Percentiles rank a stretch among this genome's conserved stretches.
phyloP scores from a whole-genome alignment of 2,888 invertebrate genomes.

The Microplitis manilae region DNA sequence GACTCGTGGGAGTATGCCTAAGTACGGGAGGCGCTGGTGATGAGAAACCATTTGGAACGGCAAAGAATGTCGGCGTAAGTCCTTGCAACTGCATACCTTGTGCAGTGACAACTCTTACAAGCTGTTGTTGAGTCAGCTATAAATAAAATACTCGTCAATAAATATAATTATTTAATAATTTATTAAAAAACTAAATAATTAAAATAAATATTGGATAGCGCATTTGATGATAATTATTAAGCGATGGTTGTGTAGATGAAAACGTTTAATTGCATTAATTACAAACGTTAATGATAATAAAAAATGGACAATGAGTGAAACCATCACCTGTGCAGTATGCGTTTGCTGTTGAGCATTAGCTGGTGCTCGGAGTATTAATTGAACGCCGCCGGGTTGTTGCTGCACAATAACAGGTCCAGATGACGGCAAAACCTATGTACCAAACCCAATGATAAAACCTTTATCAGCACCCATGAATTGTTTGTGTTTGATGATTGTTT shows the following conservation, averaged over 20 bases:
- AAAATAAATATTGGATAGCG: conserved; percentile 2
- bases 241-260: conserved; percentile 5
- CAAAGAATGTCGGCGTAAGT: conserved; percentile 68
- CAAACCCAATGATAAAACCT: conserved; percentile 65
- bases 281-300: conserved; percentile 40
- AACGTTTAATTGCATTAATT: background rate
- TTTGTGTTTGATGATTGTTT: conserved; percentile 18
- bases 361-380: conserved; percentile 80
- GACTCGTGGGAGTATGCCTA: conserved; percentile 44
- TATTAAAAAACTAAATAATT: conserved; percentile 11
- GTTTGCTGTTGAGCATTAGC: conserved; percentile 72
- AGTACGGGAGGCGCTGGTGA: conserved; percentile 61
- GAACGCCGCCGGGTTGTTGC: conserved; percentile 80
- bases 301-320: conserved; percentile 62
- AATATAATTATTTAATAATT: background rate
- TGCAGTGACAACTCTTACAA: conserved; percentile 77
- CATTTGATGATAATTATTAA: conserved; percentile 12
- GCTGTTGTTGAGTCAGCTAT: conserved; percentile 73
- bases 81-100: conserved; percentile 76
- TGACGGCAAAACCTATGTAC: conserved; percentile 70
- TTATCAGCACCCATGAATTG: conserved; percentile 39
- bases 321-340: conserved; percentile 71
- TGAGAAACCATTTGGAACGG: conserved; percentile 70
- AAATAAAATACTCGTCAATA: conserved; percentile 45
- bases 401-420: conserved; percentile 76